Conservation (phyloP, 1,140 invertebrate genomes). For the Scaptomyza pallida region DNA sequence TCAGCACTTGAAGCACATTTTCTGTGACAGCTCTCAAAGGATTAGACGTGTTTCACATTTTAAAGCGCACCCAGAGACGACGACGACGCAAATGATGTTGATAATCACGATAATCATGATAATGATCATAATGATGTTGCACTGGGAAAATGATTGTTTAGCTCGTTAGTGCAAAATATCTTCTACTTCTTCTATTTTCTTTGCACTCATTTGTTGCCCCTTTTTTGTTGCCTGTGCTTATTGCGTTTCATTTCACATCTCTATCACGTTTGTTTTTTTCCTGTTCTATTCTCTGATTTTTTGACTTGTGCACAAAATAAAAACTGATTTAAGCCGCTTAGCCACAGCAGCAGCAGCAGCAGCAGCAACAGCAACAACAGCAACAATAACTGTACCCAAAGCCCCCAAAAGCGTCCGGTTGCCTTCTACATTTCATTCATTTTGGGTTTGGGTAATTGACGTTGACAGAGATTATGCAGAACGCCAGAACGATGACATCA, state of each 20-base stretch:
- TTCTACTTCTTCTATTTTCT: slow-evolving; percentile 9
- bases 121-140: slow-evolving; percentile 22
- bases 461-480: slow-evolving; percentile 73
- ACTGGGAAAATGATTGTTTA: no score
- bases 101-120: slow-evolving; percentile 17
- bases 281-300: slow-evolving; percentile 42
- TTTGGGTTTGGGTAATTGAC: slow-evolving; percentile 76
- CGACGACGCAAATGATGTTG: slow-evolving; percentile 22
- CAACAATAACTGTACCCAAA: slow-evolving; percentile 1
- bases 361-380: slow-evolving; percentile 22
- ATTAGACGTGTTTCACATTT: slow-evolving; percentile 83
- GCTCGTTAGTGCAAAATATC: no score
- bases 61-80: slow-evolving; percentile 49
- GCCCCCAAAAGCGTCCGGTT: slow-evolving; percentile 50
- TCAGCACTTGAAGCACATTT: slow-evolving; percentile 56
- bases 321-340: slow-evolving; percentile 79
- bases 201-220: slow-evolving; percentile 47
- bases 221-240: slow-evolving; percentile 30
- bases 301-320: slow-evolving; percentile 63
- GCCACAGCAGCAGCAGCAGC: slow-evolving; percentile 13
- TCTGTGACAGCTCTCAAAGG: slow-evolving; percentile 82
- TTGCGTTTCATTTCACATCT: slow-evolving; percentile 6
- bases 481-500: slow-evolving; percentile 33
- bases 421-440: neutral
- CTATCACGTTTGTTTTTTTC: slow-evolving; percentile 21